Evolutionary conservation across 2,797 vertebrate genomes (phyloP), one percentile per base, ranked within the genome.

Genomic region (Melanotaenia trifasciata): DNA sequence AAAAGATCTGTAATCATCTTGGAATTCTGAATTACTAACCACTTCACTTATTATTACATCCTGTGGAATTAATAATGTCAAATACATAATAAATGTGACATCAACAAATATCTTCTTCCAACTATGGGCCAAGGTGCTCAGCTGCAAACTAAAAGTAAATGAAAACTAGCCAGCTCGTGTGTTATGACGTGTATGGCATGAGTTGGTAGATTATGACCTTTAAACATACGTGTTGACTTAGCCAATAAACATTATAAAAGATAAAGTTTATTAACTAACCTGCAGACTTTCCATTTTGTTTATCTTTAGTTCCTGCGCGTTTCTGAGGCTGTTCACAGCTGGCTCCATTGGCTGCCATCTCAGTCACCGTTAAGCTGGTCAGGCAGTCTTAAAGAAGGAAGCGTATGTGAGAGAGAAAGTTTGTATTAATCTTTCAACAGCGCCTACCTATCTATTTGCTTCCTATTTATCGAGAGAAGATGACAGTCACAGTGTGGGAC

Each of bases 261-360:
- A 22, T 10, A 1, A 20, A 30, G 43, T 16, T 62, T 62, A 83
- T 28, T 12, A 58, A 87, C 92, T 67, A 38, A 98, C 98, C 97
- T 97, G 95, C 90, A 67, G 96, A 95, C 80, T 76, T 97, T 28
- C 98, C 98, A 86, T 99, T 99, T 80, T 96, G 96, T 87, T 95
- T 97, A 76, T 96, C 97, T 94, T 96, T 98, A 70, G 83, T 87
- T 86, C 94, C 94, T 66, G 91, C 60, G 67, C 96, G 96, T 92
- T 95, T 97, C 94, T 97, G 96, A 80, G 92, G 87, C 76, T 92
- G 87, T 64, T 98, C 98, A 93, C 95, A 97, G 67, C 94, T 95
- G 74, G 95, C 95, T 94, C 96, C 97, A 96, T 98, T 97, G 89
- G 96, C 96, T 95, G 97, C 97, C 98, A 99, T 99, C 91, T 96